Evolutionary conservation across 2,888 invertebrate genomes (phyloP).

Genomic region (Arctia plantaginis): DNA sequence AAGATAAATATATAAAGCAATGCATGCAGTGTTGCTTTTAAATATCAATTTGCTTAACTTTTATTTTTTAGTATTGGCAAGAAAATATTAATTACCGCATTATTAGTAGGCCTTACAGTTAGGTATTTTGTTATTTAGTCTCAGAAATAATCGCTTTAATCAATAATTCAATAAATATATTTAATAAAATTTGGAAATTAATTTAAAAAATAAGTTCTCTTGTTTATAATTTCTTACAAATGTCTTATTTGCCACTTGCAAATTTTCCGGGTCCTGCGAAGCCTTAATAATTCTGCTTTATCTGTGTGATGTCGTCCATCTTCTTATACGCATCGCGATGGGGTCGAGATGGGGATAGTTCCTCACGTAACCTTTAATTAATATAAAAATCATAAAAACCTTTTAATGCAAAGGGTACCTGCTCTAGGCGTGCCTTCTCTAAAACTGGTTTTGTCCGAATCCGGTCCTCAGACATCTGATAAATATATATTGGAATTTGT

Average conservation of each 20-base stretch:
- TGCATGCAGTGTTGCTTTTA: no score
- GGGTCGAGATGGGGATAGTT: not conserved
- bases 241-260: not conserved
- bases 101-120: not conserved
- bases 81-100: no score
- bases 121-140: not conserved
- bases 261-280: not conserved
- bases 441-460: conserved; percentile 30
- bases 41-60: no score
- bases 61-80: no score
- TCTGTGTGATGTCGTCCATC: not conserved
- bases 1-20: no score
- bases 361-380: not conserved
- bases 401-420: conserved; percentile 9
- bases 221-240: not conserved
- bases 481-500: not conserved
- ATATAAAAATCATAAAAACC: not conserved
- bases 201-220: not conserved
- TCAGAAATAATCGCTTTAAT: not conserved
- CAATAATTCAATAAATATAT: not conserved
- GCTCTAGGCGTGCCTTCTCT: not conserved
- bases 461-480: conserved; percentile 3
- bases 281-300: not conserved
- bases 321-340: not conserved
- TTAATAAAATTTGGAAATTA: not conserved